Base-by-base conservation (phyloP, 2,113 vertebrate genomes). In the Myotis davidii region DNA sequence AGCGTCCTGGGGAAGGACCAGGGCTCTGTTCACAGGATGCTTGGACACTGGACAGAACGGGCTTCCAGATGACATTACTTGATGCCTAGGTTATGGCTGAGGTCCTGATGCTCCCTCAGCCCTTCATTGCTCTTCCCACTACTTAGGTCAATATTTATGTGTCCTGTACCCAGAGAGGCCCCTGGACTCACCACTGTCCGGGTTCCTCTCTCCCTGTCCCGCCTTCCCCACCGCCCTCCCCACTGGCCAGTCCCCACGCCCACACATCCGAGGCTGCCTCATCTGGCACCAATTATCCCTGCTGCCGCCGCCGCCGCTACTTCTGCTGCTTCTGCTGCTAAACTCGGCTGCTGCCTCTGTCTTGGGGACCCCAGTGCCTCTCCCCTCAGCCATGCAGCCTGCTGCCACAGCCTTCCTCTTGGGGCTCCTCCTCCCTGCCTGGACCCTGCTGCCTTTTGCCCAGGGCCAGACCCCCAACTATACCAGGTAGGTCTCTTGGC, bases 401-500 rank as follows among this genome's bases (percentile, higher is more conserved):
- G 85, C 89, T 86, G 56, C 83, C 93, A 90, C 96, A 78, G 91
- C 94, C 85, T 94, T 84, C 90, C 69, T 96, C 54, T 50, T 97
- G 95, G 97, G 96, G 89, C 83, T 85, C 61, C 97, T 97, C 94
- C 93, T 97, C 87, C 91, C 81, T 74, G 94, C 79, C 72, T 97
- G 95, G 64, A 88, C 87, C 29, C 96, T 97, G 88, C 94, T 97
- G 69, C 94, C 95, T 91, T 89, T 95, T 54, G 16, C 89, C 90
- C 94, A 86, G 61, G 93, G 88, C 73, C 97, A 97, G 94, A 96
- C 74, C 86, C 94, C 97, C 89, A 97, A 97, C 97, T 97, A 97
- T 0, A 97, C 97, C 92, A 97, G 96, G 97, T 97, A 97, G 92
- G 96, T 97, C 81, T 93, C 50, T 77, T n/a, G 25, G 11, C 70